Evolutionary conservation across 92 coral and sea anemone genomes (phyloP).

Genomic region (Desmophyllum pertusum): DNA sequence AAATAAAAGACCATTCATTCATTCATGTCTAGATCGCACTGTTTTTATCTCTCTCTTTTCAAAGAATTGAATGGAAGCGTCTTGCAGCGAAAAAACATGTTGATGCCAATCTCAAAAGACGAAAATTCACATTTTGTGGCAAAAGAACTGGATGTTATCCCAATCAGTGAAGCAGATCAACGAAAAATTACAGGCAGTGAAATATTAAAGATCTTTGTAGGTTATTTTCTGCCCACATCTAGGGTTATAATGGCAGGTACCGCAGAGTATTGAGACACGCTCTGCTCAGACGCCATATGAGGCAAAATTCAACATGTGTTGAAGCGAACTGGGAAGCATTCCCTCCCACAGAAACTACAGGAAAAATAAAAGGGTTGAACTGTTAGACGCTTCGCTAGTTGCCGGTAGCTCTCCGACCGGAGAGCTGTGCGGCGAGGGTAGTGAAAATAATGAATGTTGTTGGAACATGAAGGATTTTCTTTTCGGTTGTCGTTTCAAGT

Average conservation of each 20-base stretch:
- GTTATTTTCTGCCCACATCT: constrained; percentile 26
- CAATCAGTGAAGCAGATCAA: background rate
- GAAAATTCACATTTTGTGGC: background rate
- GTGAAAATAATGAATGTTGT: background rate
- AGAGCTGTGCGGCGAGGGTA: constrained; percentile 19
- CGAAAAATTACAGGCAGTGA: constrained; percentile 9
- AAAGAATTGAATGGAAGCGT: constrained; percentile 16
- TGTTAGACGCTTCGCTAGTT: constrained; percentile 39
- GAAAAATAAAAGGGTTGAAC: constrained; percentile 38
- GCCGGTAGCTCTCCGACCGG: constrained; percentile 30
- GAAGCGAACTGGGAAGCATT: constrained; percentile 20
- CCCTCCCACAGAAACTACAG: constrained; percentile 55
- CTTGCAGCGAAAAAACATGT: constrained; percentile 20
- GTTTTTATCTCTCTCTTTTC: background rate
- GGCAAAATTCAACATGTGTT: constrained; percentile 53
- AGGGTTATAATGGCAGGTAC: constrained; percentile 40
- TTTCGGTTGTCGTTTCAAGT: background rate
- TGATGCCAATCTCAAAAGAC: background rate
- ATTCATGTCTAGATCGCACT: background rate
- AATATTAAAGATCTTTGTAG: constrained; percentile 15
- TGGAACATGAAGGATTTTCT: background rate
- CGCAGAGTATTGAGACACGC: constrained; percentile 22
- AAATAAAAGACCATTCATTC: background rate
- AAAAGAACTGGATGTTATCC: background rate
- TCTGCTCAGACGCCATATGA: constrained; percentile 39